These are phyloP conservation scores for Maconellicoccus hirsutus DNA, from an alignment of 1,140 invertebrate species.

Conservation along the genomic window DNA sequence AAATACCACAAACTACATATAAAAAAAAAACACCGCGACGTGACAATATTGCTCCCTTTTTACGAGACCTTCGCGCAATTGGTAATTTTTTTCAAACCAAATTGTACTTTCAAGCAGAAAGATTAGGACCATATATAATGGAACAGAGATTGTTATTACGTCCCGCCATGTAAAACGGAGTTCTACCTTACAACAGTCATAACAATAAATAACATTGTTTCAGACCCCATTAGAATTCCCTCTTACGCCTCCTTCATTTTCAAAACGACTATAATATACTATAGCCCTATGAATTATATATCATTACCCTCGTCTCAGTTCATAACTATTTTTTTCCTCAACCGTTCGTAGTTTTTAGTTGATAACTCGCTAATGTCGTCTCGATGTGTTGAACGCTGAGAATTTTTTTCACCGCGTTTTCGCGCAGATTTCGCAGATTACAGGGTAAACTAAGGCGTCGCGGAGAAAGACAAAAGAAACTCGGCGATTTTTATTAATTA, in stretches of 20 bases:
- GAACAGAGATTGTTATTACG: slow-evolving; percentile 13
- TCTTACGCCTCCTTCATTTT: not conserved
- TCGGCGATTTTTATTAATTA: too few relatives aligned
- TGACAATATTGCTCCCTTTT: too few relatives aligned
- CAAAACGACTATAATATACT: slow-evolving; percentile 2
- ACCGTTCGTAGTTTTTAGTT: too few relatives aligned
- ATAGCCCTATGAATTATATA: not conserved
- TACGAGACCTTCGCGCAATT: too few relatives aligned
- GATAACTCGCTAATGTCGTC: too few relatives aligned
- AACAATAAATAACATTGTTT: slow-evolving; percentile 20
- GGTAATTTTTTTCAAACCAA: not conserved
- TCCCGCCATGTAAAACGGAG: not conserved
- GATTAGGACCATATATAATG: slow-evolving; percentile 16
- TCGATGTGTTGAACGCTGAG: too few relatives aligned
- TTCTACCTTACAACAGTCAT: not conserved
- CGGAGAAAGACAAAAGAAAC: too few relatives aligned
- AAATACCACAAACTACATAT: too few relatives aligned
- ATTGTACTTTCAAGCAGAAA: slow-evolving; percentile 18
- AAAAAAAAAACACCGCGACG: too few relatives aligned
- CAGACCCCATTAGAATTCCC: slow-evolving; percentile 16
- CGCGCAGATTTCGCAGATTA: too few relatives aligned
- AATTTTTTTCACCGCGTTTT: too few relatives aligned
- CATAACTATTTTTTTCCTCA: slow-evolving; percentile 6
- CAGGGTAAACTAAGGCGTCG: too few relatives aligned
- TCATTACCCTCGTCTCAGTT: not conserved